Conservation (phyloP, 1,140 invertebrate genomes). For the Anoplolepis gracilipes region DNA sequence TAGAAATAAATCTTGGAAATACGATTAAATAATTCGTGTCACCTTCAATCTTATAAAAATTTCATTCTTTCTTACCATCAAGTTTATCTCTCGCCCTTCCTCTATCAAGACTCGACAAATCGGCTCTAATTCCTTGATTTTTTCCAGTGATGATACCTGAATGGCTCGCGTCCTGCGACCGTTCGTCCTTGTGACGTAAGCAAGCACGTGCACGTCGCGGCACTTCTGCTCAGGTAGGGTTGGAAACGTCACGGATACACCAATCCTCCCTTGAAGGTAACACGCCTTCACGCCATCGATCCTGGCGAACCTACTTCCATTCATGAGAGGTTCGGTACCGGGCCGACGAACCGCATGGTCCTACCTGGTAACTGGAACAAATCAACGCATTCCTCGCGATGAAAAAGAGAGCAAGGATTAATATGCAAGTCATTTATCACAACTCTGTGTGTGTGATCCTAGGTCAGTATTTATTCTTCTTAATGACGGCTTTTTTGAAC, state of each 20-base stretch:
- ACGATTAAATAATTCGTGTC: constrained; percentile 16
- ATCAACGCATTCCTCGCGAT: constrained; percentile 62
- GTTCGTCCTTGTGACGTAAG: constrained; percentile 80
- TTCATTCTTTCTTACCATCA: not conserved
- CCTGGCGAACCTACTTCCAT: constrained; percentile 78
- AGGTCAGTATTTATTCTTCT: constrained; percentile 65
- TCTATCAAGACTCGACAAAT: not conserved
- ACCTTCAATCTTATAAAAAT: not conserved
- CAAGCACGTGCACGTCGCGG: constrained; percentile 81
- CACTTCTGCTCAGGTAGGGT: constrained; percentile 70
- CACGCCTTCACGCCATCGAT: constrained; percentile 82
- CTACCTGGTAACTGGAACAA: constrained; percentile 79
- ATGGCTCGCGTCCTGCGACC: constrained; percentile 68
- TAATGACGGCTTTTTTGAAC: constrained; percentile 32
- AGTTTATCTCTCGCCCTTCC: not conserved
- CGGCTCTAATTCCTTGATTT: not conserved
- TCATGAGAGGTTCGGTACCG: constrained; percentile 78
- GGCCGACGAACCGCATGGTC: constrained; percentile 72
- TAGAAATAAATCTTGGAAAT: constrained; percentile 6
- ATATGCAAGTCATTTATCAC: constrained; percentile 1
- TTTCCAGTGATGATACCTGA: constrained; percentile 61
- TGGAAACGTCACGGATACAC: constrained; percentile 71
- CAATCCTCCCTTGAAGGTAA: constrained; percentile 74
- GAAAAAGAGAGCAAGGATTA: constrained; percentile 10
- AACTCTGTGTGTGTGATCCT: constrained; percentile 62